Evolutionary conservation across 2,888 invertebrate species (phyloP).

Genomic region (Cephonodes hylas): DNA sequence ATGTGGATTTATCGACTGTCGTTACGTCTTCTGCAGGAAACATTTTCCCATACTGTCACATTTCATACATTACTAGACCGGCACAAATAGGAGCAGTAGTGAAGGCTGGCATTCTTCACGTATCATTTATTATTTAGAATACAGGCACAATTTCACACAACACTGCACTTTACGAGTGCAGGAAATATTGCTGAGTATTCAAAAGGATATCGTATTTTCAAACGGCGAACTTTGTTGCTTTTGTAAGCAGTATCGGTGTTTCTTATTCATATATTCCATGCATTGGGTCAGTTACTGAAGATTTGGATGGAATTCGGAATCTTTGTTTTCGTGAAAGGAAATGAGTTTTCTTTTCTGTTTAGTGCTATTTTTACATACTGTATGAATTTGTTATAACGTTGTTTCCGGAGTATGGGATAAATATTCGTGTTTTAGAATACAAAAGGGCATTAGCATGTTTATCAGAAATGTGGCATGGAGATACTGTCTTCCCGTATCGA

Average conservation of each 20-base stretch:
- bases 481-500: too few relatives aligned
- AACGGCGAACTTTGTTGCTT: not conserved
- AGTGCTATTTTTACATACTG: not conserved
- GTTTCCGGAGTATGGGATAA: not conserved
- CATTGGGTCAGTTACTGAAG: not conserved
- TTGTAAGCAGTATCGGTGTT: not conserved
- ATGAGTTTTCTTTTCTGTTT: not conserved
- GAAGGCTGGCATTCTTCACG: not conserved
- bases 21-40: too few relatives aligned
- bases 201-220: not conserved
- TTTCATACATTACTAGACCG: too few relatives aligned
- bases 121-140: not conserved
- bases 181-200: not conserved
- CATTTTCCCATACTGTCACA: too few relatives aligned
- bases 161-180: not conserved
- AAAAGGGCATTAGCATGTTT: too few relatives aligned
- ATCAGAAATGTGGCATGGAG: too few relatives aligned
- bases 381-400: too few relatives aligned
- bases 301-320: not conserved
- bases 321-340: not conserved
- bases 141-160: not conserved
- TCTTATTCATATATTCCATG: constrained; percentile 3
- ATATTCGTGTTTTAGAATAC: too few relatives aligned
- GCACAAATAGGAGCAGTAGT: not conserved
- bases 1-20: too few relatives aligned